Conservation (phyloP, 1,140 invertebrate genomes). For the Drosophila virilis region DNA sequence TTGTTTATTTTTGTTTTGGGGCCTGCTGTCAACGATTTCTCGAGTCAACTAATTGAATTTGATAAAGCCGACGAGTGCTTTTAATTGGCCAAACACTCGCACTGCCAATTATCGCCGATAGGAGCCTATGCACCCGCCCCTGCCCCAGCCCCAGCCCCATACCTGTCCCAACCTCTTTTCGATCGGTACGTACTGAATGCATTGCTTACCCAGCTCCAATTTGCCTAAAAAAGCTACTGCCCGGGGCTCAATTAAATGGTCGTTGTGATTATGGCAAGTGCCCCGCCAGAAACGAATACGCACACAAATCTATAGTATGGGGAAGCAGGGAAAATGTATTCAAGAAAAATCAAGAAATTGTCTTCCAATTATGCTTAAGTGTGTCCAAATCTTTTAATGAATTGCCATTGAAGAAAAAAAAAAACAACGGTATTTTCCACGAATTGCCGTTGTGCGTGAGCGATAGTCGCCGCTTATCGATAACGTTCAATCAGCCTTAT, state of each 20-base stretch:
- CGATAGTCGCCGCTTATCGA: not conserved
- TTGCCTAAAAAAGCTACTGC: conserved; percentile 35
- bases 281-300: conserved; percentile 25
- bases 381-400: not conserved
- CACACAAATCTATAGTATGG: not conserved
- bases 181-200: conserved; percentile 20
- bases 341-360: not conserved
- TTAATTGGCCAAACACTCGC: conserved; percentile 64
- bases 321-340: not conserved
- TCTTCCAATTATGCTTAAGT: not conserved
- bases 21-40: conserved; percentile 24
- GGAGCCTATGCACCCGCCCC: not conserved
- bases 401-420: too few relatives aligned
- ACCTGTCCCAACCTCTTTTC: not conserved
- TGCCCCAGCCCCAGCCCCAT: not conserved
- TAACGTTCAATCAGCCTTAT: not conserved
- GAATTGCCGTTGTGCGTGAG: too few relatives aligned
- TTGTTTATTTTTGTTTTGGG: not conserved
- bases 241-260: conserved; percentile 28
- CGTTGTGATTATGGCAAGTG: conserved; percentile 34
- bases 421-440: too few relatives aligned
- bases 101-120: conserved; percentile 62
- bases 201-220: conserved; percentile 23
- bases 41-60: conserved; percentile 66
- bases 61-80: conserved; percentile 63